Percentiles rank a stretch among this genome's conserved stretches.
phyloP scores from a whole-genome alignment of 2,797 vertebrate species.

The Parauchenoglanis ngamensis region DNA sequence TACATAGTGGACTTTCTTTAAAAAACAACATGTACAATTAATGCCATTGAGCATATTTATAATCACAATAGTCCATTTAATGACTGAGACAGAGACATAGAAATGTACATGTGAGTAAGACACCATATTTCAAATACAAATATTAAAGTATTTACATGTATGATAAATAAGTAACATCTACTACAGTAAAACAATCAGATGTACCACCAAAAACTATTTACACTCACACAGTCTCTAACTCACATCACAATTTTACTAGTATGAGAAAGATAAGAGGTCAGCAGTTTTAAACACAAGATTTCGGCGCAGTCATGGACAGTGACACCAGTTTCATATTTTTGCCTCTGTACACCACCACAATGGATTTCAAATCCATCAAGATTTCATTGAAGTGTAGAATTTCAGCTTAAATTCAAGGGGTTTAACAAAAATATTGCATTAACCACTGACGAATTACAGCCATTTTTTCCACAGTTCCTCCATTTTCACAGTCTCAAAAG shows the following conservation, averaged over 20 bases:
- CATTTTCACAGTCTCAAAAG: too few relatives aligned
- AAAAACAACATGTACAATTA: not conserved
- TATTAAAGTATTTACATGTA: not conserved
- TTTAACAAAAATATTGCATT: too few relatives aligned
- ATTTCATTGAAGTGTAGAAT: too few relatives aligned
- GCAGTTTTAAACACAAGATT: not conserved
- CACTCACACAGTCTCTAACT: not conserved
- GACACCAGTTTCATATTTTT: too few relatives aligned
- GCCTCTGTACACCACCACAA: too few relatives aligned
- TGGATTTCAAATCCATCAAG: too few relatives aligned
- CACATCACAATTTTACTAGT: not conserved
- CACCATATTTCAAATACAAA: not conserved
- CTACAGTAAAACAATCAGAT: not conserved
- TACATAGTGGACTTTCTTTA: not conserved
- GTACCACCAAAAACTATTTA: not conserved
- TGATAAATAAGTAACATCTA: conserved; percentile 10
- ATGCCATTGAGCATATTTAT: not conserved
- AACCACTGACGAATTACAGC: too few relatives aligned
- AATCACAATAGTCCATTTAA: not conserved
- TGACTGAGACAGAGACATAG: not conserved
- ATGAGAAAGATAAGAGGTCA: not conserved
- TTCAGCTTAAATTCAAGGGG: too few relatives aligned
- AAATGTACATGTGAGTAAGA: not conserved
- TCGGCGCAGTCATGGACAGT: too few relatives aligned
- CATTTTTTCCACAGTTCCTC: too few relatives aligned